These are phyloP conservation scores for Clanis bilineata DNA, from an alignment of 2,888 invertebrate species.

Conservation along the genomic window DNA sequence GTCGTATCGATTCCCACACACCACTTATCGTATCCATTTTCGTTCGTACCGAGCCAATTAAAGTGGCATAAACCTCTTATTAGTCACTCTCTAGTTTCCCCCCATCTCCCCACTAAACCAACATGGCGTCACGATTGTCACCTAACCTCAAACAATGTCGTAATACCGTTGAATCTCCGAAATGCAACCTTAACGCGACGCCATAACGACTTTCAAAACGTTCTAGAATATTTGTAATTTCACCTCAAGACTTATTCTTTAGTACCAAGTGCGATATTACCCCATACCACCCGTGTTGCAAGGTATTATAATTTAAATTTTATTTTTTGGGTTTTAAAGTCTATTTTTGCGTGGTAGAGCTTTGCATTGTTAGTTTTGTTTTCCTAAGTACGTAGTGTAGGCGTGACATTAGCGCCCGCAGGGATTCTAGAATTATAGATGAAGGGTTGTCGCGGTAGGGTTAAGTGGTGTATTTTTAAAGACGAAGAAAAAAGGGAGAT, in stretches of 20 bases:
- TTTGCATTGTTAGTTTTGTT: slow-evolving; percentile 56
- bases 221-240: slow-evolving; percentile 33
- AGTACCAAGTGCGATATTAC: slow-evolving; percentile 67
- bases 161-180: slow-evolving; percentile 22
- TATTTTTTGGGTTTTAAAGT: slow-evolving; percentile 25
- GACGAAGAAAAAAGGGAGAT: slow-evolving; percentile 45
- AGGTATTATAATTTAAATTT: slow-evolving; percentile 31
- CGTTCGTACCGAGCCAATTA: slow-evolving; percentile 70
- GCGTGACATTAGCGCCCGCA: slow-evolving; percentile 78
- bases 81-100: slow-evolving; percentile 64
- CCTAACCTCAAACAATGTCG: slow-evolving; percentile 58
- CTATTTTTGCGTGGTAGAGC: slow-evolving; percentile 25
- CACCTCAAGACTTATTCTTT: slow-evolving; percentile 73
- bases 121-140: slow-evolving; percentile 80
- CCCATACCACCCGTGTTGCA: slow-evolving; percentile 45
- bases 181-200: slow-evolving; percentile 34
- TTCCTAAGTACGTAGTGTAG: slow-evolving; percentile 66
- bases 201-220: slow-evolving; percentile 33
- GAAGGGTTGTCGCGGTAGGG: slow-evolving; percentile 72
- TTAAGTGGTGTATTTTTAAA: slow-evolving; percentile 67
- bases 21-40: slow-evolving; percentile 60
- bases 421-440: slow-evolving; percentile 73
- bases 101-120: slow-evolving; percentile 68
- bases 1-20: slow-evolving; percentile 51
- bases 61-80: slow-evolving; percentile 74